Evolutionary conservation across 2,797 vertebrate genomes (phyloP).

Genomic region (Lacerta bilineata): DNA sequence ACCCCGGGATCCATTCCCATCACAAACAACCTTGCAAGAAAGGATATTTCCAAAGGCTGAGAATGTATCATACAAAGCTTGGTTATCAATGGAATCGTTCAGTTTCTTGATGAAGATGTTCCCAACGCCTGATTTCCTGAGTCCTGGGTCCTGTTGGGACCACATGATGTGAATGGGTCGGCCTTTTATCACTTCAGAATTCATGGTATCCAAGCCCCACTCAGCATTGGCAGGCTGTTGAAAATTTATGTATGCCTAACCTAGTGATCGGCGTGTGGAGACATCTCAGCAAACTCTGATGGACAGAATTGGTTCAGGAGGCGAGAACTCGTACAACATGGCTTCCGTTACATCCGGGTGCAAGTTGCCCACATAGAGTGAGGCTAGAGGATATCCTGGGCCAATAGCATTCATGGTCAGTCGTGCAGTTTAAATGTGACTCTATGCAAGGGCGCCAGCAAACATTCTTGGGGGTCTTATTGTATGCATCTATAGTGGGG

Average conservation of each 20-base stretch:
- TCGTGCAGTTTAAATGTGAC: conserved; percentile 56
- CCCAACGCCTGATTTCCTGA: conserved; percentile 95
- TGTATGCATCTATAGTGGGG: too few relatives aligned
- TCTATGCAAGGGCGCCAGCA: too few relatives aligned
- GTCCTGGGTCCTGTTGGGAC: conserved; percentile 96
- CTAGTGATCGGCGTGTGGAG: conserved; percentile 92
- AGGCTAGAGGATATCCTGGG: conserved; percentile 91
- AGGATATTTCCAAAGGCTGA: conserved; percentile 97
- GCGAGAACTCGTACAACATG: conserved; percentile 97
- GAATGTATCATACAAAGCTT: conserved; percentile 97
- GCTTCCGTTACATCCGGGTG: conserved; percentile 95
- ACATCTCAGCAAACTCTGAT: conserved; percentile 97
- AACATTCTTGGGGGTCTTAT: too few relatives aligned
- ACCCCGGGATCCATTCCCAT: conserved; percentile 86
- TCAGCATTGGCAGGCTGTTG: conserved; percentile 97
- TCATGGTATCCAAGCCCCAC: conserved; percentile 97
- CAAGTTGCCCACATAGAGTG: conserved; percentile 96
- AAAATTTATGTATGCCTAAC: conserved; percentile 98
- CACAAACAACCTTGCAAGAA: conserved; percentile 97
- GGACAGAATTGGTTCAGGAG: conserved; percentile 95
- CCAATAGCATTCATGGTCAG: conserved; percentile 90
- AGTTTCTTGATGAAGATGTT: conserved; percentile 99
- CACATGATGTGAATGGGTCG: conserved; percentile 98
- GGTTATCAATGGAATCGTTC: conserved; percentile 98
- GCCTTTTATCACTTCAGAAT: conserved; percentile 97